Evolutionary conservation across 2,888 invertebrate genomes (phyloP).

Genomic region (Thymelicus acteon): DNA sequence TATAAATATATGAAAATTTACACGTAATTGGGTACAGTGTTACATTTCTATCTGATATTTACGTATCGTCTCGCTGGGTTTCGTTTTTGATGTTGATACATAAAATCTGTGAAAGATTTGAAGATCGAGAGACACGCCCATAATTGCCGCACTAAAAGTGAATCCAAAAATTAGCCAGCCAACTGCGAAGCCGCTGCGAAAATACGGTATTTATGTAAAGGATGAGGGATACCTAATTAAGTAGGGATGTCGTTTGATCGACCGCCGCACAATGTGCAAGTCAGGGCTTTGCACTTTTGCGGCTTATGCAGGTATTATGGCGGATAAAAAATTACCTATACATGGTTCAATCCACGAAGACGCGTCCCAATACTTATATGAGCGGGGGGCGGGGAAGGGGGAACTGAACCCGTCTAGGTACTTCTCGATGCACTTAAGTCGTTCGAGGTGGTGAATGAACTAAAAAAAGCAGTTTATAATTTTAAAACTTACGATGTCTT

Average conservation of each 20-base stretch:
- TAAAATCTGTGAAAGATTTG: neutral
- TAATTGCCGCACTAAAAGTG: neutral
- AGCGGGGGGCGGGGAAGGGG: no score
- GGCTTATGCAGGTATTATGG: neutral
- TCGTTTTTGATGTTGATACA: neutral
- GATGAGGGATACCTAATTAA: neutral
- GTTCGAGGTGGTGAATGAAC: no score
- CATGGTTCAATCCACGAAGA: no score
- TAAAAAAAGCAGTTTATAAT: no score
- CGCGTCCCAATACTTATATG: no score
- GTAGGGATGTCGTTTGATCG: neutral
- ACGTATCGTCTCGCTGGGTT: slow-evolving; percentile 2
- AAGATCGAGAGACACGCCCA: neutral
- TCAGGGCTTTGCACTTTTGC: neutral
- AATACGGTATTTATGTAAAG: neutral
- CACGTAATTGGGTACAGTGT: slow-evolving; percentile 8
- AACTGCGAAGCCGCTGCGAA: neutral
- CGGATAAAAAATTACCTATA: neutral
- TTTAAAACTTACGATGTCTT: no score
- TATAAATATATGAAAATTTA: slow-evolving; percentile 14
- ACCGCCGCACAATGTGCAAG: neutral
- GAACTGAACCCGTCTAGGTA: neutral
- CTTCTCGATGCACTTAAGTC: neutral
- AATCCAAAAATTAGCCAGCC: neutral
- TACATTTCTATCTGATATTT: slow-evolving; percentile 17